These are phyloP conservation scores for Pogonophryne albipinna DNA, from an alignment of 2,797 vertebrate genomes.

Conservation along the genomic window DNA sequence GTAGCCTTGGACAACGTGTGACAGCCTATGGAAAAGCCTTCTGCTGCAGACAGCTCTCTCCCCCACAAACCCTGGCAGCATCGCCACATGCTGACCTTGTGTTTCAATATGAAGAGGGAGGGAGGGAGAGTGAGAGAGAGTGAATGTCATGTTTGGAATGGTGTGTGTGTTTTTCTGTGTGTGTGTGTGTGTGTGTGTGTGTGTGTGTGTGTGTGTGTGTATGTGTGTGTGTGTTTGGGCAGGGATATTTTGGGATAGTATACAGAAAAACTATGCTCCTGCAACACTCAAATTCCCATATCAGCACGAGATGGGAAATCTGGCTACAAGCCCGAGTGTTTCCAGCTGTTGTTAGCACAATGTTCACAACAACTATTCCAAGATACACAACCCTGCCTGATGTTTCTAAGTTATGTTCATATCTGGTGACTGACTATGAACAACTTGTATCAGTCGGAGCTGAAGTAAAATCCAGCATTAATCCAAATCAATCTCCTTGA, in stretches of 20 bases:
- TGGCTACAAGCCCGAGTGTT: slow-evolving; percentile 42
- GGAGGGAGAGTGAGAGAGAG: slow-evolving; percentile 20
- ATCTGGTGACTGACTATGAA: background rate
- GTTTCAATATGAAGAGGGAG: slow-evolving; percentile 36
- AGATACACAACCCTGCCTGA: background rate
- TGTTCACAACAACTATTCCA: slow-evolving; percentile 18
- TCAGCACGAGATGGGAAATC: slow-evolving; percentile 33
- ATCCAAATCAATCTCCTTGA: background rate
- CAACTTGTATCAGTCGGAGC: background rate
- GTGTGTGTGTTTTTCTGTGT: slow-evolving; percentile 17
- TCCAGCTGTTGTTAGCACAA: slow-evolving; percentile 50
- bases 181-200: slow-evolving; percentile 2
- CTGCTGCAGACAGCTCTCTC: slow-evolving; percentile 56
- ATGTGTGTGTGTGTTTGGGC: slow-evolving; percentile 1
- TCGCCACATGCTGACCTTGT: slow-evolving; percentile 71
- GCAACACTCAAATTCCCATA: background rate
- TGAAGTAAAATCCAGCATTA: background rate
- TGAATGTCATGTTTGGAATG: slow-evolving; percentile 33
- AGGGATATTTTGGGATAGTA: slow-evolving; percentile 25
- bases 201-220: slow-evolving; percentile 15
- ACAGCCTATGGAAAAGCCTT: slow-evolving; percentile 72
- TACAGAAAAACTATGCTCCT: slow-evolving; percentile 28
- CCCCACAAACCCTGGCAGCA: slow-evolving; percentile 65
- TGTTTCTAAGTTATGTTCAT: background rate
- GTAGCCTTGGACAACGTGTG: slow-evolving; percentile 82